These are phyloP conservation scores for Crioceris asparagi DNA, from an alignment of 2,888 invertebrate species.

Conservation along the genomic window DNA sequence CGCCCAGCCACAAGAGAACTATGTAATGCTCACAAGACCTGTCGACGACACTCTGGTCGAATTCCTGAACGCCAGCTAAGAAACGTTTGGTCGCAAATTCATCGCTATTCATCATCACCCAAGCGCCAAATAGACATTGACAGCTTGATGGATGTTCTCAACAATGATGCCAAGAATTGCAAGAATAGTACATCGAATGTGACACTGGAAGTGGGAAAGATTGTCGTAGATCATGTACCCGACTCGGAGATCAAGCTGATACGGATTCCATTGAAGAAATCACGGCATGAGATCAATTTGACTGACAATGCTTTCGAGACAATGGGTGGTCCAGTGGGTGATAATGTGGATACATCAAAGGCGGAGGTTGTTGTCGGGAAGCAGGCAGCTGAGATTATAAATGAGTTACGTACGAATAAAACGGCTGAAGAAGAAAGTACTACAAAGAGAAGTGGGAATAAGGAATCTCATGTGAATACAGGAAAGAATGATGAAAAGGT, in stretches of 20 bases:
- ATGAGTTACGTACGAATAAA: conserved; percentile 13
- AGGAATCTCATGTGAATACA: neutral
- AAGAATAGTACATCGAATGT: conserved; percentile 12
- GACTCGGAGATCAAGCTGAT: conserved; percentile 29
- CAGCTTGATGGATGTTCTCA: neutral
- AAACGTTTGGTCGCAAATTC: conserved; percentile 31
- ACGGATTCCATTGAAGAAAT: conserved; percentile 30
- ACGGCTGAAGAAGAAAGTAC: neutral
- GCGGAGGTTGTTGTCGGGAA: conserved; percentile 28
- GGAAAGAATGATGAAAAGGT: neutral
- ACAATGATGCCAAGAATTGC: conserved; percentile 11
- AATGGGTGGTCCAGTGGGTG: conserved; percentile 35
- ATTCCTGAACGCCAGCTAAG: conserved; percentile 27
- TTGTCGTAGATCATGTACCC: conserved; percentile 29
- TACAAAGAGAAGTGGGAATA: neutral
- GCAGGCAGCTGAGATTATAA: conserved; percentile 26
- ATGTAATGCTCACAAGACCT: conserved; percentile 32
- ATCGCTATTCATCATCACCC: too few relatives aligned
- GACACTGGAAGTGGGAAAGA: conserved; percentile 21
- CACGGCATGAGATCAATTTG: conserved; percentile 27
- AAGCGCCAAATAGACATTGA: too few relatives aligned
- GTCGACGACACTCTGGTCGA: conserved; percentile 22
- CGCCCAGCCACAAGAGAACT: conserved; percentile 31
- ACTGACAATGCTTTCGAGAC: conserved; percentile 36
- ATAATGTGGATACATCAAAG: conserved; percentile 32